phyloP scores from a whole-genome alignment of 2,113 vertebrate species.

The Marmota monax region DNA sequence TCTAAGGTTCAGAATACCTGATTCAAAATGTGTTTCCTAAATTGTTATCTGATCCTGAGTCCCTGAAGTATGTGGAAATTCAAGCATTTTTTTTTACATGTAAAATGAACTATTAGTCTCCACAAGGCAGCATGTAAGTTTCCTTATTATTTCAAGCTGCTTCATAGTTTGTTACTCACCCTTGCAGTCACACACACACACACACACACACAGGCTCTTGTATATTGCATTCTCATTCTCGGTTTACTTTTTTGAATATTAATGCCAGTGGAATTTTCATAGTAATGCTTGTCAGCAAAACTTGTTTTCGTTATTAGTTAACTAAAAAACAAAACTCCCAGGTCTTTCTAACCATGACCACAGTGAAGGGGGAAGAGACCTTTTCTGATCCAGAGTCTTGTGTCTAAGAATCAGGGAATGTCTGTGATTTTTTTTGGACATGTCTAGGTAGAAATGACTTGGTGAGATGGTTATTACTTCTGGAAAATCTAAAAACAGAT shows the following conservation, averaged over 20 bases:
- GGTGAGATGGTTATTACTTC: neutral
- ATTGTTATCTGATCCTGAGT: neutral
- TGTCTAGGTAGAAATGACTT: neutral
- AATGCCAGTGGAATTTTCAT: neutral
- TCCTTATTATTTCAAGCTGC: neutral
- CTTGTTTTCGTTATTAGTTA: neutral
- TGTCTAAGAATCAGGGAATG: neutral
- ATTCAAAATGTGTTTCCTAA: conserved; percentile 32
- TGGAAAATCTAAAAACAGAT: conserved; percentile 21
- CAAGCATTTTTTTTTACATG: neutral
- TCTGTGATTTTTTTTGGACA: neutral
- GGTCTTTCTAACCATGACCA: neutral
- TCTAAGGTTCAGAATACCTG: neutral
- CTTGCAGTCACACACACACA: rapidly evolving
- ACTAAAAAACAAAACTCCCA: neutral
- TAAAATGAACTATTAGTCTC: conserved; percentile 16
- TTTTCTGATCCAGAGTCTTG: neutral
- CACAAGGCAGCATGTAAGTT: neutral
- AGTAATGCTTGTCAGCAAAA: neutral
- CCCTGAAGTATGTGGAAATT: neutral
- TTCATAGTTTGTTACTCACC: neutral
- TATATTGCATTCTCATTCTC: neutral
- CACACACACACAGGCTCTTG: too few relatives aligned
- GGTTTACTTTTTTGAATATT: neutral
- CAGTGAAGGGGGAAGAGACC: neutral